A percentile compares a stretch with the other conserved stretches of the same genome.
Evolutionary conservation across 2,888 invertebrate species (phyloP).

Genomic region (Tipula helvola): DNA sequence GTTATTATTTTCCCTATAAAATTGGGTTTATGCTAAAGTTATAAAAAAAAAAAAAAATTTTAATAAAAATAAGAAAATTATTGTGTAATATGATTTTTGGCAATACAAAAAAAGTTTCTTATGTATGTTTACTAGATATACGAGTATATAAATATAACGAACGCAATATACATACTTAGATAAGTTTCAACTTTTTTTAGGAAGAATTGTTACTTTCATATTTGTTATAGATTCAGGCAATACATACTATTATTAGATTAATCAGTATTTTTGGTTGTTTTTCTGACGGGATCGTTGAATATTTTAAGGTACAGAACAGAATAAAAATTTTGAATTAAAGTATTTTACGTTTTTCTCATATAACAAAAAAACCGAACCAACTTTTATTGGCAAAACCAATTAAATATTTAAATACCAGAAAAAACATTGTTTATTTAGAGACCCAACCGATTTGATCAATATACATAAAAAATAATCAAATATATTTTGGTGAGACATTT

Average conservation of each 20-base stretch:
- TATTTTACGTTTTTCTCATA: too few relatives aligned
- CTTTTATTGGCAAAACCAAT: background rate
- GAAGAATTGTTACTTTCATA: background rate
- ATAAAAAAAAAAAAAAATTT: background rate
- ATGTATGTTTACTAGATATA: background rate
- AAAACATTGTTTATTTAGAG: too few relatives aligned
- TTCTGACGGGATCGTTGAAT: background rate
- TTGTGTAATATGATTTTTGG: background rate
- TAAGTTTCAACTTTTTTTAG: background rate
- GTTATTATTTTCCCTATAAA: background rate
- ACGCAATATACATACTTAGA: background rate
- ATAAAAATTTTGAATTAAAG: too few relatives aligned
- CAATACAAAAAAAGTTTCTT: background rate
- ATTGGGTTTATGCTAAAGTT: background rate
- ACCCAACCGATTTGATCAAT: background rate
- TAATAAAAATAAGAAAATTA: background rate
- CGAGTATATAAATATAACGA: background rate
- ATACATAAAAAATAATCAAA: background rate
- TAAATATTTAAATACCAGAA: background rate
- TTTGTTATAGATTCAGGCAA: background rate
- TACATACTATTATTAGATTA: background rate
- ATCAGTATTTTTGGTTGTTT: background rate
- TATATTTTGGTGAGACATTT: background rate
- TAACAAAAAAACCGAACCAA: too few relatives aligned
- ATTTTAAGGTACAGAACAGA: too few relatives aligned